Evolutionary conservation across 37 sponge, comb jelly and placozoan genomes (phyloP).

Genomic region (Beroe forskalii): DNA sequence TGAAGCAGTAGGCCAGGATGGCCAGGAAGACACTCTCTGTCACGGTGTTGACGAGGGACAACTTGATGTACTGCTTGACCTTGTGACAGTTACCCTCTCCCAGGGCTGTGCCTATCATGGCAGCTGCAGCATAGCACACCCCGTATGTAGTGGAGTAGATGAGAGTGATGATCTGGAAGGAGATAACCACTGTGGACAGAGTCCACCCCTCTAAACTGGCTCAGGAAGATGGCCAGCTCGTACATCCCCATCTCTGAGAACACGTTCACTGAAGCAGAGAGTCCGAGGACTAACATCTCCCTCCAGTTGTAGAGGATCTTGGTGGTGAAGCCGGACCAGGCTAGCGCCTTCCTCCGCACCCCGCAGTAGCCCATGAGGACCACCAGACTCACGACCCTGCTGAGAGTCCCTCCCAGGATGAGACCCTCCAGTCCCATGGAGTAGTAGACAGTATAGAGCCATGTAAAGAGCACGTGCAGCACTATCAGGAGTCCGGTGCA

Average conservation of each 20-base stretch:
- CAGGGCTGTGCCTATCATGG: constrained; percentile 41
- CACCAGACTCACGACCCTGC: constrained; percentile 8
- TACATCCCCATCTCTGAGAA: constrained; percentile 59
- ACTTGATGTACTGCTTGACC: constrained; percentile 16
- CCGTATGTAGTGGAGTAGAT: constrained; percentile 58
- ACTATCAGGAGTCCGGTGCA: constrained; percentile 19
- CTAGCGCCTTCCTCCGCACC: neutral
- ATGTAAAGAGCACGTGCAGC: neutral
- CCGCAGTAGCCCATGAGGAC: neutral
- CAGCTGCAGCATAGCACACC: constrained; percentile 45
- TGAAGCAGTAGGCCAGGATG: neutral
- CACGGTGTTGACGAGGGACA: constrained; percentile 23
- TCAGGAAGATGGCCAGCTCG: constrained; percentile 42
- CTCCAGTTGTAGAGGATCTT: neutral
- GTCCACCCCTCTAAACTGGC: constrained; percentile 35
- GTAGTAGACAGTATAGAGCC: neutral
- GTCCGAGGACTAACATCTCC: constrained; percentile 5
- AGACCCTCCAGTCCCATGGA: constrained; percentile 8
- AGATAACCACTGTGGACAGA: constrained; percentile 40
- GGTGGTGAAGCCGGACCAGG: constrained; percentile 38
- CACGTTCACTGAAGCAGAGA: constrained; percentile 19
- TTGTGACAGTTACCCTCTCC: constrained; percentile 6
- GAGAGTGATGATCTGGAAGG: constrained; percentile 49
- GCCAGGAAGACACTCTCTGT: neutral
- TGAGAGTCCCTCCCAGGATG: constrained; percentile 31